Evolutionary conservation across 64 coral and sea anemone genomes (phyloP), one percentile per base, ranked within the genome.

Genomic region (Porites australiensis): DNA sequence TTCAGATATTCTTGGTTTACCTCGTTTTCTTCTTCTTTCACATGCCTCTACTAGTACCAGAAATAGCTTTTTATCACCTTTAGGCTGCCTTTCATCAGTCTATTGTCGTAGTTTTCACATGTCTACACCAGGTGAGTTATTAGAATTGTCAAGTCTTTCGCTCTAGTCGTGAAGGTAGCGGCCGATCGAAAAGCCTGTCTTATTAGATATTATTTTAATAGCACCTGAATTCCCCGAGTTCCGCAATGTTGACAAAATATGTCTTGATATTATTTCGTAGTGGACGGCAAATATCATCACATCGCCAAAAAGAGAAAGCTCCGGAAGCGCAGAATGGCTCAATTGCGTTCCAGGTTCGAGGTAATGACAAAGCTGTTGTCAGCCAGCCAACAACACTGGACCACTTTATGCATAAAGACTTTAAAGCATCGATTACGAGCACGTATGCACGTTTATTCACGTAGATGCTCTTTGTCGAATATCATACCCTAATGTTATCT

Each of bases 281-380:
- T 86, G 60, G 90, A 93, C 57, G 90, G 93, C 21, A 95, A 93
- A 90, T 98, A 98, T 49, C 96, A 98, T 68, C 86, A 98, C 81
- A 54, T 92, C 49, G 79, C 86, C 44, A 93, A 79, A 50, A 98
- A 98, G 58, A 93, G 81, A 54, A 92, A 87, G 67, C 86, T 98
- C 44, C 90, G 93, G 55, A 69, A 79, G 66, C 74, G 86, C 77
- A 95, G 93, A 78, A 80, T 86, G 54, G 64, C 83, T 73, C 86
- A 94, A 44, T 75, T 98, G 16, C 47, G 66, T 74, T 75, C 93
- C 13, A 88, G 86, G 86, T 75, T 93, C 43, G 93, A 95, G 87
- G 96, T 98, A 81, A 20, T 57, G 27, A 37, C 27, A 37, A 37
- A 37, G 12, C 54, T 57, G 54, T 57, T 57, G 54, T 55, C 27